A percentile compares a stretch with the other conserved stretches of the same genome.
phyloP scores from a whole-genome alignment of 1,140 invertebrate species.

The Brachionus rubens region DNA sequence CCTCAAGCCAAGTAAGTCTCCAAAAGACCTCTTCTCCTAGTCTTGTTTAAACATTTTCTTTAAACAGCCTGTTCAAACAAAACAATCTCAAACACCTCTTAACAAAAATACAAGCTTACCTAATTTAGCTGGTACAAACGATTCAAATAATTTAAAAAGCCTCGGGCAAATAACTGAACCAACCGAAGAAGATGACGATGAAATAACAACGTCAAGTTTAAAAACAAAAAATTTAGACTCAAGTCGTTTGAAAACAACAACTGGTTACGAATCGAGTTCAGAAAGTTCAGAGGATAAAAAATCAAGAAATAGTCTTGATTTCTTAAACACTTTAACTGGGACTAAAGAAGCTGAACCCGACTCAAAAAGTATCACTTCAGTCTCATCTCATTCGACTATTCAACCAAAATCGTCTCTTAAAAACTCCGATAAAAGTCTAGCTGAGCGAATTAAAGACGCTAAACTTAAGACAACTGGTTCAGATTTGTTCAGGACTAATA shows the following conservation, averaged over 20 bases:
- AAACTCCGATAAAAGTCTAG: background rate
- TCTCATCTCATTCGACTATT: slow-evolving; percentile 8
- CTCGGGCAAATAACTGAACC: background rate
- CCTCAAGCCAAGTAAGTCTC: background rate
- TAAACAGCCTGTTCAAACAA: background rate
- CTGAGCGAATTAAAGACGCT: slow-evolving; percentile 1
- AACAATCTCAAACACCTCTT: background rate
- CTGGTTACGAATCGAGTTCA: slow-evolving; percentile 33
- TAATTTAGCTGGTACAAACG: background rate
- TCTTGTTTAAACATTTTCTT: background rate
- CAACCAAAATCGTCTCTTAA: background rate
- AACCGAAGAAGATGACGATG: background rate
- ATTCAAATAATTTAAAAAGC: slow-evolving; percentile 6
- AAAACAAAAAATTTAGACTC: background rate
- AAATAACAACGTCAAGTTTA: background rate
- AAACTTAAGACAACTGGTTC: background rate
- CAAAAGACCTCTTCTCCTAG: background rate
- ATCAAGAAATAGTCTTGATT: background rate
- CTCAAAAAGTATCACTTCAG: background rate
- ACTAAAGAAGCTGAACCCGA: background rate
- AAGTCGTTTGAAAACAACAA: background rate
- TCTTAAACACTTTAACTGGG: slow-evolving; percentile 4
- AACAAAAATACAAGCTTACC: background rate
- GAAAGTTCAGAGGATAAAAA: background rate
- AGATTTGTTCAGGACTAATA: background rate